These are phyloP conservation scores for Muricea muricata DNA, from an alignment of 92 coral and sea anemone species.

Conservation along the genomic window DNA sequence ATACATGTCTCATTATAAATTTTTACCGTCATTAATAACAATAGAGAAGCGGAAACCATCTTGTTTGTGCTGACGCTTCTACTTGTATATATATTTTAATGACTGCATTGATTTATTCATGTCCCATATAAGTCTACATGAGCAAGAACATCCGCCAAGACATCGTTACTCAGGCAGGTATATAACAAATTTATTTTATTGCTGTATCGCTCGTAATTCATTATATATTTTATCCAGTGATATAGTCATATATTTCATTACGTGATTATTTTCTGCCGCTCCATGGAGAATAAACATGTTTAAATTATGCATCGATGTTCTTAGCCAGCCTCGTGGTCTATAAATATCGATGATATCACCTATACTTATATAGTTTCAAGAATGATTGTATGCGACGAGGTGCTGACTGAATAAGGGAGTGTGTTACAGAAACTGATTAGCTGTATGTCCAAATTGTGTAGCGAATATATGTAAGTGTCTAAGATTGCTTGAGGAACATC, in stretches of 20 bases:
- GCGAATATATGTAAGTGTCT: background rate
- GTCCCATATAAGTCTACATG: too few species aligned
- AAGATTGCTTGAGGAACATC: background rate
- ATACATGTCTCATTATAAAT: background rate
- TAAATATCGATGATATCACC: conserved; percentile 28
- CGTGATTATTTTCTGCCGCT: background rate
- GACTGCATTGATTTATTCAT: background rate
- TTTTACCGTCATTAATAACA: background rate
- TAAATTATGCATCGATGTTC: background rate
- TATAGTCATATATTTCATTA: too few species aligned
- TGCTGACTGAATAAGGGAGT: background rate
- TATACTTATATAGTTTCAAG: too few species aligned
- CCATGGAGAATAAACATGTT: background rate
- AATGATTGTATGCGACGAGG: too few species aligned
- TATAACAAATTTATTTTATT: background rate
- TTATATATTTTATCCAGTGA: background rate
- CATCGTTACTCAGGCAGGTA: background rate
- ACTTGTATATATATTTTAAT: conserved; percentile 21
- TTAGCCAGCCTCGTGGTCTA: conserved; percentile 3
- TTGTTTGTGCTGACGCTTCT: background rate
- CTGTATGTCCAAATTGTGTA: background rate
- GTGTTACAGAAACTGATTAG: background rate
- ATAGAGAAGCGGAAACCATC: conserved; percentile 20
- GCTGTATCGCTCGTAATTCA: too few species aligned
- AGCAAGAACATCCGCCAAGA: background rate